Evolutionary conservation across 2,113 vertebrate genomes (phyloP), one percentile per base, ranked within the genome.

Genomic region (Thalassarche chlororhynchos): DNA sequence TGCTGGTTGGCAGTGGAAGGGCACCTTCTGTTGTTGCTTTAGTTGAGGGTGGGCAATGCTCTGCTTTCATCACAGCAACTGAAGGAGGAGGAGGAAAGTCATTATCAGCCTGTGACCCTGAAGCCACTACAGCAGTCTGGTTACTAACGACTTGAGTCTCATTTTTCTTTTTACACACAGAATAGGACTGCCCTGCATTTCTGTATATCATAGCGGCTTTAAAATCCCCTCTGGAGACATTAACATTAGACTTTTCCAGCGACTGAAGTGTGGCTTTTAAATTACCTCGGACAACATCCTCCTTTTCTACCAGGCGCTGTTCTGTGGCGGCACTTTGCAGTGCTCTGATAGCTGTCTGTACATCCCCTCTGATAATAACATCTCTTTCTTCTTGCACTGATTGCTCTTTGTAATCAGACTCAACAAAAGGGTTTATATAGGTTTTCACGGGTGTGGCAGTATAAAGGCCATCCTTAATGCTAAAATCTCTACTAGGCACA

Each of bases 141-240:
- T 96, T 96, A 97, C 97, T 96, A 92, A 84, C 0, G 81, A 84
- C 87, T 55, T 91, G 90, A 90, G 71, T 34, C 66, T 98, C 96
- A 71, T 78, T 96, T 88, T 96, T 97, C 95, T 98, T 97, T 65
- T 97, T 97, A 89, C 92, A 96, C 83, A 95, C 87, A 94, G 97
- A 94, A 95, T 96, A 75, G 77, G 98, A 94, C 97, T 98, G 98
- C 85, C 98, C 97, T 85, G 98, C 96, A 74, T 98, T 99, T 95
- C 98, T 98, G 98, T 99, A 99, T 96, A 99, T 98, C 98, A 99
- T 99, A 97, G 99, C 90, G 1, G 98, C 97, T 92, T 99, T 99
- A 95, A 99, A 98, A 52, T 99, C 99, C 85, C 98, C 94, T 89
- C 97, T 98, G 98, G 98, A 97, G 95, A 99, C 98, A 98, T 99